Percentiles rank a stretch among this genome's conserved stretches.
These are phyloP conservation scores for Metalampra italica DNA, from an alignment of 2,888 invertebrate species.

Conservation along the genomic window DNA sequence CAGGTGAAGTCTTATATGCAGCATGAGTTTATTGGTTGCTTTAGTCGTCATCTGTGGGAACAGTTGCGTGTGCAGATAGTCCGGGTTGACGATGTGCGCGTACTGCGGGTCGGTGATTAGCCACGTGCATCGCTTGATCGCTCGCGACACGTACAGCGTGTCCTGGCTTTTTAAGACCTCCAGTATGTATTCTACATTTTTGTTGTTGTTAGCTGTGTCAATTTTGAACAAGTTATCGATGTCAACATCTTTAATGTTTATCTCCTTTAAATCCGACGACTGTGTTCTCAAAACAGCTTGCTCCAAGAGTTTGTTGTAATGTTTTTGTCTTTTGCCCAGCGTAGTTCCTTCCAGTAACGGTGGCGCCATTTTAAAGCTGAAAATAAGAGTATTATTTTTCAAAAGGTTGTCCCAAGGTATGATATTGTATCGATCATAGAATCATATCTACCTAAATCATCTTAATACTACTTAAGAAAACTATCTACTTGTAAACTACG, in stretches of 20 bases:
- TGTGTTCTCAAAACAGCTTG: slow-evolving; percentile 15
- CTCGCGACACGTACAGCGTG: slow-evolving; percentile 50
- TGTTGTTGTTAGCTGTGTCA: slow-evolving; percentile 35
- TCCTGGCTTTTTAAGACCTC: slow-evolving; percentile 41
- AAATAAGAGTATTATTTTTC: neutral
- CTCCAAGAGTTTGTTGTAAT: slow-evolving; percentile 20
- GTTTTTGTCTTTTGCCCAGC: slow-evolving; percentile 31
- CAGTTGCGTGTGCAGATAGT: slow-evolving; percentile 40
- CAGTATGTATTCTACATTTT: slow-evolving; percentile 37
- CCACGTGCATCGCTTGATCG: slow-evolving; percentile 50
- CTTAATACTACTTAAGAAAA: no score
- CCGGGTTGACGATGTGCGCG: slow-evolving; percentile 50
- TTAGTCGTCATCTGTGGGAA: slow-evolving; percentile 48
- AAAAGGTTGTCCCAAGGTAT: no score
- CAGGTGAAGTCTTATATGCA: slow-evolving; percentile 45
- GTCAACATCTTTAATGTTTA: neutral
- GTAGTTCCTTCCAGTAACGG: slow-evolving; percentile 32
- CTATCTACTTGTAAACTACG: no score
- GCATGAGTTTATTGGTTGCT: slow-evolving; percentile 46
- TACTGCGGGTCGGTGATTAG: slow-evolving; percentile 48
- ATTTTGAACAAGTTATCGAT: slow-evolving; percentile 40
- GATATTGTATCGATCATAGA: no score
- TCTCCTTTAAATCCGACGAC: slow-evolving; percentile 7
- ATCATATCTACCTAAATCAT: no score
- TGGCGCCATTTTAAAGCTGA: slow-evolving; percentile 34